Conservation (phyloP, 2,113 vertebrate species). For the Ranitomeya imitator region DNA sequence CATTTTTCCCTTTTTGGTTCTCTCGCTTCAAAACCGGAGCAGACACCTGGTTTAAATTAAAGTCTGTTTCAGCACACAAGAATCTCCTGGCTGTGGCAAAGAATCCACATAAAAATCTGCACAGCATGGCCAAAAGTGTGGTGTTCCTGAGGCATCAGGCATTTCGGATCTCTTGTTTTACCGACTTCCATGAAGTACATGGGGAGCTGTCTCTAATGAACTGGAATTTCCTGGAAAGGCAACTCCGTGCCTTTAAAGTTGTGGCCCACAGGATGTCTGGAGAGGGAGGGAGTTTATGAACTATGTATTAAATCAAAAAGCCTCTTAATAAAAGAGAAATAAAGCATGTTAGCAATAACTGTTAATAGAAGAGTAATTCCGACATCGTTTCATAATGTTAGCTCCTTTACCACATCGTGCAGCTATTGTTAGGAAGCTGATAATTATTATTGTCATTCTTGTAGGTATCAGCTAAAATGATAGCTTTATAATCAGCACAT, state of each 20-base stretch:
- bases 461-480: neutral
- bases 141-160: constrained; percentile 63
- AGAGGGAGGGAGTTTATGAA: constrained; percentile 15
- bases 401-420: neutral
- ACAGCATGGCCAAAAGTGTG: constrained; percentile 59
- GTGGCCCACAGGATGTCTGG: constrained; percentile 45
- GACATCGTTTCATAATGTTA: neutral
- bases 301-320: constrained; percentile 19
- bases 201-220: constrained; percentile 55
- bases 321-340: neutral
- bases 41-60: constrained; percentile 75
- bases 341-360: neutral
- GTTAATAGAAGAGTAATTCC: neutral
- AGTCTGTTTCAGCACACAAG: constrained; percentile 67
- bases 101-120: constrained; percentile 65
- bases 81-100: constrained; percentile 69
- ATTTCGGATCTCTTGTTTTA: constrained; percentile 40
- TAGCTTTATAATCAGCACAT: too few species aligned
- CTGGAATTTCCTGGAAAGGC: constrained; percentile 66
- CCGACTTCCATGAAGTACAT: constrained; percentile 51
- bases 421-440: neutral
- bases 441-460: neutral
- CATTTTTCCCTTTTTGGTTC: constrained; percentile 57
- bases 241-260: constrained; percentile 40
- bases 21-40: constrained; percentile 61